These are phyloP conservation scores for Mastigias papua DNA, from an alignment of 30 jellyfish, hydroid and myxozoan species.

Conservation along the genomic window DNA sequence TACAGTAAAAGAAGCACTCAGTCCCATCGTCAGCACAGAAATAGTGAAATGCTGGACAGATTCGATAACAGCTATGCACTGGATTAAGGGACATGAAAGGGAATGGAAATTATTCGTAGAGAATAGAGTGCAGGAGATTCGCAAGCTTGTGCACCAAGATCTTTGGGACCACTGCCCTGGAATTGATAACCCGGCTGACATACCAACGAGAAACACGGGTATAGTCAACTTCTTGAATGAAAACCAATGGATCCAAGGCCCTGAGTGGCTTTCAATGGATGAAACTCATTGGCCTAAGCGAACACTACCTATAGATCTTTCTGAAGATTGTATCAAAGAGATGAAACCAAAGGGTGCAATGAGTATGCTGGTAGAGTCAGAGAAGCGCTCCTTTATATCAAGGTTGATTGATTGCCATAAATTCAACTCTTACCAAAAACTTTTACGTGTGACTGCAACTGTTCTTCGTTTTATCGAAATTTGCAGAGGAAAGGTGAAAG, in stretches of 20 bases:
- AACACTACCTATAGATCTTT: neutral
- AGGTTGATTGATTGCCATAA: conserved; percentile 1
- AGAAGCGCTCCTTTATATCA: neutral
- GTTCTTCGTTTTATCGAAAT: conserved; percentile 34
- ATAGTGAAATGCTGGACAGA: conserved; percentile 31
- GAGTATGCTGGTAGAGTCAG: conserved; percentile 6
- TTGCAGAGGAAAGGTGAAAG: conserved; percentile 2
- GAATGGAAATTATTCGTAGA: conserved; percentile 48
- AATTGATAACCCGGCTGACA: conserved; percentile 48
- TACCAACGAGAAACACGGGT: conserved; percentile 27
- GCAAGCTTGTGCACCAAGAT: conserved; percentile 8
- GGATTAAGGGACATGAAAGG: conserved; percentile 48
- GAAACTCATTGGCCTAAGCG: conserved; percentile 19
- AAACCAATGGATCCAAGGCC: conserved; percentile 11
- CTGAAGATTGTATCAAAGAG: conserved; percentile 4
- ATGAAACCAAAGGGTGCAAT: neutral
- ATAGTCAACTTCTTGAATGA: neutral
- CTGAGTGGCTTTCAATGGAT: conserved; percentile 6
- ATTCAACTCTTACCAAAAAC: conserved; percentile 28
- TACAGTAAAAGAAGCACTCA: conserved; percentile 16
- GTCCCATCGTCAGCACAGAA: neutral
- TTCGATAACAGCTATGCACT: conserved; percentile 11
- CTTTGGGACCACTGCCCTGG: conserved; percentile 45
- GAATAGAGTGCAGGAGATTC: conserved; percentile 53
- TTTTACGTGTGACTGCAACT: conserved; percentile 1